Evolutionary conservation across 1,140 invertebrate genomes (phyloP), one percentile per base, ranked within the genome.

Genomic region (Trachelipus rathkii): DNA sequence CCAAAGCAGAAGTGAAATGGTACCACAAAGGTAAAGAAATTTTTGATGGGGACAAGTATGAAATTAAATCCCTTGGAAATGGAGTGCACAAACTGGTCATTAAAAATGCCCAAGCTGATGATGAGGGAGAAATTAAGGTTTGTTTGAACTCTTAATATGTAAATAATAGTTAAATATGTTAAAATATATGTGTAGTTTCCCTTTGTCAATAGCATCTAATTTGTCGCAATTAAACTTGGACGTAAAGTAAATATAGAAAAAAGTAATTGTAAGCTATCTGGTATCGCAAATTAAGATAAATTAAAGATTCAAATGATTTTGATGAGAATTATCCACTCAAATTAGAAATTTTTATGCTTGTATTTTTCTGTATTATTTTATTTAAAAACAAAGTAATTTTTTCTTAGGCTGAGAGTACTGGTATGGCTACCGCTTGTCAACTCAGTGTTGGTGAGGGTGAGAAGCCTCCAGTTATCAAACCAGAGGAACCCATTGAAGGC

Each of bases 1-100:
- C 95, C 84, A 96, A 95, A 23, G 94, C 95, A 0, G 91, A 93
- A 46, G 91, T 94, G n/a, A 91, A 93, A 74, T 99, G 95, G 94
- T 91, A 90, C 81, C 95, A 97, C 85, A 95, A 98, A 86, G 95
- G 95, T 33, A 86, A 95, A 85, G 90, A 91, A 0, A 91, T 97
- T 82, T 89, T 89, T 50, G 87, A 91, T 5, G 90, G 87, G 84
- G 93, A 95, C 13, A 89, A 89, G 86, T 87, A 66, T 33, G 92
- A 95, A 86, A 91, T 96, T 24, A 95, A 95, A 82, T 95, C 95
- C 85, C 85, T 95, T 67, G 94, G 94, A 68, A 93, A 93, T 83
- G 95, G 94, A 53, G 94, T 95, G 84, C 95, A 96, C 84, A 93
- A 95, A 83, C 86, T 96, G 0, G 89, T 96, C 44, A 95, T 97